phyloP scores from a whole-genome alignment of 2,113 vertebrate species.

The Dinomys branickii region DNA sequence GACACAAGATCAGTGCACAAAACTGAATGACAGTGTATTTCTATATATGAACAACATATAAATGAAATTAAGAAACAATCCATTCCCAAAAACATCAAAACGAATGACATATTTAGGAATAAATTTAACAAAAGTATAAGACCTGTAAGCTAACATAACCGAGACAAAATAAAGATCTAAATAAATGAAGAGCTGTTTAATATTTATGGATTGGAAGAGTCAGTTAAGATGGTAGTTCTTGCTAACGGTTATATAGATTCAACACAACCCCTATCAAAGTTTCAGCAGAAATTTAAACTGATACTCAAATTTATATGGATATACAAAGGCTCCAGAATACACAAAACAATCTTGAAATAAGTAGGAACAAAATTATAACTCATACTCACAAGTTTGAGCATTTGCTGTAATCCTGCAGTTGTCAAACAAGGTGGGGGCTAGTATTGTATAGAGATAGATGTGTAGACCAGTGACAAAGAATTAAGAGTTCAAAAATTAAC shows the following conservation, averaged over 20 bases:
- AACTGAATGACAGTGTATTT: neutral
- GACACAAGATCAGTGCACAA: neutral
- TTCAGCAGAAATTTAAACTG: neutral
- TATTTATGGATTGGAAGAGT: neutral
- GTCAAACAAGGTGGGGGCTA: neutral
- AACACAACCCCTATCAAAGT: neutral
- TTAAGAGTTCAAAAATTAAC: neutral
- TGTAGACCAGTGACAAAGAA: neutral
- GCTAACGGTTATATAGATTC: neutral
- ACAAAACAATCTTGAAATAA: neutral
- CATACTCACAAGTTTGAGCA: neutral
- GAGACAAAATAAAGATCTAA: neutral
- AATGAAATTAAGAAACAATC: conserved; percentile 38
- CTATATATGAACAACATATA: neutral
- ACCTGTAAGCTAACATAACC: neutral
- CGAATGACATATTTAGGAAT: conserved; percentile 39
- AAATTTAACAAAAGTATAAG: neutral
- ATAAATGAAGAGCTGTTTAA: neutral
- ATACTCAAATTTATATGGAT: neutral
- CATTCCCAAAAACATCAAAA: neutral
- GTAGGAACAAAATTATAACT: neutral
- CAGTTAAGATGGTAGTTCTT: neutral
- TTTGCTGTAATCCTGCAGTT: neutral
- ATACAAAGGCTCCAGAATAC: neutral
- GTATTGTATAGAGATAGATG: neutral